These are phyloP conservation scores for Phodopus roborovskii DNA, from an alignment of 2,113 vertebrate species.

Conservation along the genomic window DNA sequence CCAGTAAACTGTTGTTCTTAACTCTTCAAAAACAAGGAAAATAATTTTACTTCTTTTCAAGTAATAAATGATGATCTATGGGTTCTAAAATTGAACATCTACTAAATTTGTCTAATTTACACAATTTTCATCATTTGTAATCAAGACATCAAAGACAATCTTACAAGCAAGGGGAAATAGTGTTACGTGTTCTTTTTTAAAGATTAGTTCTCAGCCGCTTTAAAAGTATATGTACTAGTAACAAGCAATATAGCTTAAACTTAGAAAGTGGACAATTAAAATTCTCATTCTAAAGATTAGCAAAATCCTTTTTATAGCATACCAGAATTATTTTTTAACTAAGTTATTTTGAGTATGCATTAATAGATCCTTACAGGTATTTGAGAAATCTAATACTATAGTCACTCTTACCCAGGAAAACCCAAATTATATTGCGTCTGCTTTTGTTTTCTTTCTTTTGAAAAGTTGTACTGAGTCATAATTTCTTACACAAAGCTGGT, in stretches of 20 bases:
- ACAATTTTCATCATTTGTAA: conserved; percentile 50
- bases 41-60: conserved; percentile 65
- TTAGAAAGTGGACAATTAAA: conserved; percentile 45
- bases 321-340: conserved; percentile 35
- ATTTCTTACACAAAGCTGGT: conserved; percentile 31
- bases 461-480: background rate
- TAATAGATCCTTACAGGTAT: conserved; percentile 42
- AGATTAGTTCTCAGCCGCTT: conserved; percentile 35
- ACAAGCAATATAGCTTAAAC: conserved; percentile 55
- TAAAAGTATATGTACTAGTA: conserved; percentile 8
- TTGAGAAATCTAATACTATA: conserved; percentile 31
- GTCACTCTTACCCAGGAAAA: background rate
- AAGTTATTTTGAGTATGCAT: conserved; percentile 50
- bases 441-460: background rate
- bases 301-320: conserved; percentile 47
- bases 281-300: conserved; percentile 22
- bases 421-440: conserved; percentile 34
- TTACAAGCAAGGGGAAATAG: conserved; percentile 70
- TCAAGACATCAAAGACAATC: conserved; percentile 69
- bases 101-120: conserved; percentile 66
- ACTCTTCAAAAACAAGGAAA: conserved; percentile 58
- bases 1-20: background rate
- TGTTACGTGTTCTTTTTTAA: conserved; percentile 64
- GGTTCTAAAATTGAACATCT: conserved; percentile 59
- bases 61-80: conserved; percentile 56